Evolutionary conservation across 1,140 invertebrate species (phyloP), one percentile per base, ranked within the genome.

Genomic region (Neodiprion virginianus): DNA sequence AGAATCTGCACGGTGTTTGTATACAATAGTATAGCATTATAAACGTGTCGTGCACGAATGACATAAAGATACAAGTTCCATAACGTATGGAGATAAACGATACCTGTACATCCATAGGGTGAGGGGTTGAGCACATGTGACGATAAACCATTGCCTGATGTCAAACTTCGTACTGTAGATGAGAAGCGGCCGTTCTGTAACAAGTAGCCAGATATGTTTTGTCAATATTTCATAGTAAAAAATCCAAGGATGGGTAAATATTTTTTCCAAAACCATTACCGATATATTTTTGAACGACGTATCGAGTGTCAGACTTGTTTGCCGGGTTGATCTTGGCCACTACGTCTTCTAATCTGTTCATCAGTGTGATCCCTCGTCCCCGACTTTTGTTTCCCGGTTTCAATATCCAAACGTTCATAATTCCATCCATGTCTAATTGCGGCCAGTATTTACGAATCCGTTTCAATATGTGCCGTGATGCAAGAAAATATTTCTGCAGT

Each of bases 241-340:
- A 1, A 14, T 49, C 48, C 14, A 8, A 17, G n/a, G 23, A 28
- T 61, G 47, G 66, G 47, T 49, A 23, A 48, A n/a, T 40, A 5
- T 40, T 40, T 40, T 40, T 40, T 68, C n/a, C 48, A 40, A 8
- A 71, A 65, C 67, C 53, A 84, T 88, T 89, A 97, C 96, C 96
- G 79, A 98, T 97, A 85, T 98, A 98, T 88, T 98, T 98, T 86
- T 98, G 97, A 23, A 98, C 94, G 53, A 98, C 96, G 85, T 95
- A 98, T 90, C 95, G 93, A 75, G 92, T 92, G 84, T 96, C 95
- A 21, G 90, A 86, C 85, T 86, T 90, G 75, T 88, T 89, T 9
- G 88, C 86, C 8, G 89, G 88, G 83, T 92, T 93, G 48, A 94
- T 90, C 75, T 92, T 93, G 67, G 92, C 92, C 76, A 96, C 87